Evolutionary conservation across 1,140 invertebrate species (phyloP).

Genomic region (Oryctes rhinoceros): DNA sequence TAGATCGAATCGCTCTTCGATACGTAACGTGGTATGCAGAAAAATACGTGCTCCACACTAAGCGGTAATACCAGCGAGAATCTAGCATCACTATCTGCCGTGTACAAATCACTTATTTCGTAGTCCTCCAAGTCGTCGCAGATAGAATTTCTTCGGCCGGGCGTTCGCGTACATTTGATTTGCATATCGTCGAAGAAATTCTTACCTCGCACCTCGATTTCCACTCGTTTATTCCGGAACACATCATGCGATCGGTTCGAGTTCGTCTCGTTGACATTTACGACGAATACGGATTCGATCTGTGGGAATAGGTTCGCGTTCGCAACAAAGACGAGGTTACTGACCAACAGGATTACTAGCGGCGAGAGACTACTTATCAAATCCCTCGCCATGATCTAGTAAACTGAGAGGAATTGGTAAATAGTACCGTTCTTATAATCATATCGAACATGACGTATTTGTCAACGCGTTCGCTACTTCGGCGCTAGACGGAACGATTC

Average conservation of each 20-base stretch:
- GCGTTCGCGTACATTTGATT: neutral
- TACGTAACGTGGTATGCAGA: neutral
- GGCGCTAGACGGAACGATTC: no score
- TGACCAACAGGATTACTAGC: neutral
- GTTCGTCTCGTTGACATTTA: slow-evolving; percentile 12
- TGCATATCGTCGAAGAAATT: slow-evolving; percentile 22
- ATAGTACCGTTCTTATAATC: slow-evolving; percentile 24
- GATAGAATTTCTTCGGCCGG: neutral
- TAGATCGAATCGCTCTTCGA: neutral
- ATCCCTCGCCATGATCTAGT: slow-evolving; percentile 17
- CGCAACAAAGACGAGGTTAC: neutral
- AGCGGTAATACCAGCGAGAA: neutral
- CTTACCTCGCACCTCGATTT: slow-evolving; percentile 23
- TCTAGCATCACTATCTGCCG: neutral
- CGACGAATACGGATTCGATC: slow-evolving; percentile 26
- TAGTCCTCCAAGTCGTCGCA: slow-evolving; percentile 17
- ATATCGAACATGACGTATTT: slow-evolving; percentile 2
- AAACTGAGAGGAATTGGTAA: slow-evolving; percentile 3
- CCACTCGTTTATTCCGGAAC: neutral
- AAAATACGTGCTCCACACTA: slow-evolving; percentile 13
- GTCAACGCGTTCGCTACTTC: no score
- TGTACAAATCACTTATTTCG: neutral
- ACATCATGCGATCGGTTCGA: neutral
- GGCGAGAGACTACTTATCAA: neutral
- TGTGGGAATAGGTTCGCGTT: neutral